A percentile compares a stretch with the other conserved stretches of the same genome.
Evolutionary conservation across 1,140 invertebrate genomes (phyloP).

Genomic region (Brachionus rotundiformis): DNA sequence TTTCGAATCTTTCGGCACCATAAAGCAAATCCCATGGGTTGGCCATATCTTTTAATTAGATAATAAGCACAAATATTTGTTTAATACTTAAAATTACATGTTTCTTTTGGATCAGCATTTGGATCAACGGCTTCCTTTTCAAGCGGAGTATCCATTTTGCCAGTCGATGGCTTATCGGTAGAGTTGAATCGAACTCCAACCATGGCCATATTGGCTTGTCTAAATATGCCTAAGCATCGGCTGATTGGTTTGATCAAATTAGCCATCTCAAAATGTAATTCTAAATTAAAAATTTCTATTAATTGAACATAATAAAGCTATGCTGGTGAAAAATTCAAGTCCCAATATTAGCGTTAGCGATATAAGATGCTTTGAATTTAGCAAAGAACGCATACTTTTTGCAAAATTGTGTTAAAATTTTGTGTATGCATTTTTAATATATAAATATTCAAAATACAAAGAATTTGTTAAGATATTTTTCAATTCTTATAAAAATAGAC

Average conservation of each 20-base stretch:
- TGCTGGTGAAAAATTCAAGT: not conserved
- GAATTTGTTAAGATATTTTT: not conserved
- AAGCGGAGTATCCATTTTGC: slow-evolving; percentile 14
- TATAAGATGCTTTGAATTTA: slow-evolving; percentile 6
- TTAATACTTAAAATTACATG: slow-evolving; percentile 24
- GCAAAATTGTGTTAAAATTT: not conserved
- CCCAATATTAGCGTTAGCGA: not conserved
- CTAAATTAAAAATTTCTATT: not conserved
- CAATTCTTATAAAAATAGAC: not conserved
- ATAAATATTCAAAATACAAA: not conserved
- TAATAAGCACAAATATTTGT: not conserved
- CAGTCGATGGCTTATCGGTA: slow-evolving; percentile 21
- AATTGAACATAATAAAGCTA: not conserved
- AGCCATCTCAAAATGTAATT: not conserved
- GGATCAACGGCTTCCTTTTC: slow-evolving; percentile 29
- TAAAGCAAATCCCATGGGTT: slow-evolving; percentile 47
- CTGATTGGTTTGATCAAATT: slow-evolving; percentile 28
- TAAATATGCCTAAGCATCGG: slow-evolving; percentile 1
- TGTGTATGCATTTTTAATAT: not conserved
- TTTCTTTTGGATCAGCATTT: slow-evolving; percentile 50
- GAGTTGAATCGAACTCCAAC: slow-evolving; percentile 5
- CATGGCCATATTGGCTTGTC: slow-evolving; percentile 12
- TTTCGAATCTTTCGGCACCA: slow-evolving; percentile 48
- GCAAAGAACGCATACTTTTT: slow-evolving; percentile 2
- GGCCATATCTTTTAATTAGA: not conserved